Base-by-base conservation (phyloP, 2,797 vertebrate species). In the Platalea minor region DNA sequence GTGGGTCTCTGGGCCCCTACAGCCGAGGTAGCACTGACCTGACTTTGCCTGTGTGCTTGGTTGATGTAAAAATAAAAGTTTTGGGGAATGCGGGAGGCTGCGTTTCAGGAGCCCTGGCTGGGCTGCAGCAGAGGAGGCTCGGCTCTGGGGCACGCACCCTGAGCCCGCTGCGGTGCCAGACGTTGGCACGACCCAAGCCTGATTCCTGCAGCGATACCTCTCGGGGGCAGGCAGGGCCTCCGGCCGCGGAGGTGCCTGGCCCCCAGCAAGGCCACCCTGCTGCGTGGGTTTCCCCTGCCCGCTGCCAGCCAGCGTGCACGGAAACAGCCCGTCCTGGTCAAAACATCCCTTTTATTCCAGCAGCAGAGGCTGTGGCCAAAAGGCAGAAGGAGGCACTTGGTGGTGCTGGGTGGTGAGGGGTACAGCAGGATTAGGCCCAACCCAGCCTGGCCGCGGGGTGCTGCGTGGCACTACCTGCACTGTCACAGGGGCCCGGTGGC, bases 291-390 rank as follows among this genome's bases (percentile, higher is more conserved):
- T 45, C 7, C 18, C 17, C 51, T 41, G 15, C 2, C 0, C 1
- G 5, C 63, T 57, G 33, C 53, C 17, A 56, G 18, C 4, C 69
- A 13, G 46, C 8, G 7, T 0, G 0, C 28, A 2, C 0, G 1
- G 29, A 75, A 72, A 19, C 7, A 25, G n/a, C n/a, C 33, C 0
- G 0, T 46, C 78, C 53, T 54, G 39, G 41, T 37, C 37, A 46
- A 88, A 67, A 63, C 4, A 17, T 28, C 73, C 57, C 54, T 82
- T 97, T 96, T 96, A 97, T 96, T 97, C 67, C 51, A 67, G 67
- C 54, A 69, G 48, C 53, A 41, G 60, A 14, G 39, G 37, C 83
- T 0, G 2, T 12, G 19, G 45, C 51, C 59, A 41, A 31, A 91
- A 60, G 8, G 61, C 25, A 31, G 37, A 60, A 45, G 31, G 54